A percentile compares a stretch with the other conserved stretches of the same genome.
phyloP scores from a whole-genome alignment of 1,140 invertebrate species.

The Drosophila suzukii region DNA sequence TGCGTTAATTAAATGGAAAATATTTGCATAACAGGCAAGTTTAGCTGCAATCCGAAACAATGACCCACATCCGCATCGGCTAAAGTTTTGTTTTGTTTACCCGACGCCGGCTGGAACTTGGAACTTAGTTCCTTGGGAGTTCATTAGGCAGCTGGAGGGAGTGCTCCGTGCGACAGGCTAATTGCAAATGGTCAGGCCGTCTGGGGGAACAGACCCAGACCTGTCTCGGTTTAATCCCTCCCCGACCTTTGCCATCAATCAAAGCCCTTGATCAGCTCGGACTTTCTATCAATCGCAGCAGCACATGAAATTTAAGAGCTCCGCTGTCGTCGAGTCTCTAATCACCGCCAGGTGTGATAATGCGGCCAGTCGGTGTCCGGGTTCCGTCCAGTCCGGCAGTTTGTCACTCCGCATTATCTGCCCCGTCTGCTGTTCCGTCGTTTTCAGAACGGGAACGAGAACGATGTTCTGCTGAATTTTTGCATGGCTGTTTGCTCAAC shows the following conservation, averaged over 20 bases:
- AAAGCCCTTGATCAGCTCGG: slow-evolving; percentile 25
- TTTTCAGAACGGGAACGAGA: slow-evolving; percentile 5
- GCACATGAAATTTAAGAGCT: slow-evolving; percentile 51
- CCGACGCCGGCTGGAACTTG: not conserved
- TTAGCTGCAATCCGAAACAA: slow-evolving; percentile 64
- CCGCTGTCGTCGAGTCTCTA: slow-evolving; percentile 34
- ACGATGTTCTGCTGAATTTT: slow-evolving; percentile 62
- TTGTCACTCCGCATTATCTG: slow-evolving; percentile 59
- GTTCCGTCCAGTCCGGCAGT: slow-evolving; percentile 39
- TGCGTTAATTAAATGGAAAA: slow-evolving; percentile 82
- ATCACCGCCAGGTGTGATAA: slow-evolving; percentile 74
- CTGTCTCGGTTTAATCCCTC: not conserved
- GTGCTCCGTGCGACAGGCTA: slow-evolving; percentile 17
- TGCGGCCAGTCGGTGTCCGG: slow-evolving; percentile 34
- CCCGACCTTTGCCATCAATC: slow-evolving; percentile 50
- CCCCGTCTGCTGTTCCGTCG: slow-evolving; percentile 7
- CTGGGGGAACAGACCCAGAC: not conserved
- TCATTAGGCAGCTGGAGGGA: slow-evolving; percentile 26
- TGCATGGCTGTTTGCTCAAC: slow-evolving; percentile 69
- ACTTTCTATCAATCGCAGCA: slow-evolving; percentile 51
- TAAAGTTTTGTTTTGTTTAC: slow-evolving; percentile 58
- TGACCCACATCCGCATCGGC: slow-evolving; percentile 69
- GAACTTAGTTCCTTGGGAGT: slow-evolving; percentile 30
- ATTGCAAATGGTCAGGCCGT: slow-evolving; percentile 22
- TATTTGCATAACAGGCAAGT: slow-evolving; percentile 66